Percentiles rank a stretch among this genome's conserved stretches.
Evolutionary conservation across 1,140 invertebrate species (phyloP).

Genomic region (Neoseiulus cucumeris): DNA sequence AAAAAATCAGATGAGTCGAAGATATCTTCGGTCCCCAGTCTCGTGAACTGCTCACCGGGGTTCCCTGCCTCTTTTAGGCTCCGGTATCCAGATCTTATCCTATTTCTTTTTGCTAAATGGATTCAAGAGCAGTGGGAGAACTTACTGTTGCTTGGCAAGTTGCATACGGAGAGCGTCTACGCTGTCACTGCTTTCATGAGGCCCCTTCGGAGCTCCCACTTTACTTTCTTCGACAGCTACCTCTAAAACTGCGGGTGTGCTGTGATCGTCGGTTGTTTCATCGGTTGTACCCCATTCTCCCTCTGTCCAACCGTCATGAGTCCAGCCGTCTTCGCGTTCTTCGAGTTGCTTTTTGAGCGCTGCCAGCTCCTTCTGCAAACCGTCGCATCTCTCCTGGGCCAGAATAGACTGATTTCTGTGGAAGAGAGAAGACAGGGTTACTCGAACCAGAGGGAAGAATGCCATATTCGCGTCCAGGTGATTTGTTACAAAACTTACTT

Average conservation of each 20-base stretch:
- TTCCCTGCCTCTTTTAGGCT: no score
- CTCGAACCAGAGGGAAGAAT: no score
- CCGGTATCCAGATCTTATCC: no score
- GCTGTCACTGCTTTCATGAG: background rate
- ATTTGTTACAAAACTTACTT: no score
- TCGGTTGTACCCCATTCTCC: background rate
- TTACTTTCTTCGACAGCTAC: conserved; percentile 1
- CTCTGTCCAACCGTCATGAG: background rate
- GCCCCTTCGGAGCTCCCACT: background rate
- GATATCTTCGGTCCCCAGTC: no score
- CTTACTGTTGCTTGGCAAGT: background rate
- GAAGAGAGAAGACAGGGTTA: conserved; percentile 25
- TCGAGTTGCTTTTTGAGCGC: conserved; percentile 21
- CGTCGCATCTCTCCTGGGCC: conserved; percentile 30
- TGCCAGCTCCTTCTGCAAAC: conserved; percentile 22
- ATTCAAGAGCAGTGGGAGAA: no score
- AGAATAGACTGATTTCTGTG: conserved; percentile 31
- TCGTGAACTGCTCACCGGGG: no score
- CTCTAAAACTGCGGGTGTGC: background rate
- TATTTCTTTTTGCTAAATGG: no score
- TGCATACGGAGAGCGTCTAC: conserved; percentile 3
- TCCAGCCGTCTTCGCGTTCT: conserved; percentile 22
- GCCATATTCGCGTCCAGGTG: no score
- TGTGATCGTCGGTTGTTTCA: background rate
- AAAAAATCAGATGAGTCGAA: background rate